These are phyloP conservation scores for Tubulanus polymorphus DNA, from an alignment of 2,888 invertebrate species.

Conservation along the genomic window DNA sequence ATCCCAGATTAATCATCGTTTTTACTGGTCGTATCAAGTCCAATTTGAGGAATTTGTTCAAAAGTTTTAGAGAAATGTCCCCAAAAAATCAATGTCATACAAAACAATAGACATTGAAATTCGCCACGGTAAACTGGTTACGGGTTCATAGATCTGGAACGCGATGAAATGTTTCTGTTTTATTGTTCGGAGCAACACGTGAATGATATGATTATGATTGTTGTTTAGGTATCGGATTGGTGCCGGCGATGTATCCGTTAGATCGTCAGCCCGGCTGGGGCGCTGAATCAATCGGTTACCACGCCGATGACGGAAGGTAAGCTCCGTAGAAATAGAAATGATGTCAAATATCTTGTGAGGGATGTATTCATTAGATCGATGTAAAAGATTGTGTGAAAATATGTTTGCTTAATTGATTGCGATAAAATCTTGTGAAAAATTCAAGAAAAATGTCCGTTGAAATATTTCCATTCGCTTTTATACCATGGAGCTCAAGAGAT, in stretches of 20 bases:
- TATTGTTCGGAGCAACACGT: neutral
- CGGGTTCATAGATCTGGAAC: neutral
- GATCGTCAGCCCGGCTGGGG: slow-evolving; percentile 54
- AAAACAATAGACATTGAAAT: neutral
- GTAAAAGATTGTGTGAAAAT: too few relatives aligned
- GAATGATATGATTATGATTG: neutral
- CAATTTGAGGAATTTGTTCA: too few relatives aligned
- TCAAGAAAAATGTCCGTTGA: too few relatives aligned
- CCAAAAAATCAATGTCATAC: neutral
- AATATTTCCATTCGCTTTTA: too few relatives aligned
- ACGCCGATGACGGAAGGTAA: slow-evolving; percentile 55
- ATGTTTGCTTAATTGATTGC: too few relatives aligned
- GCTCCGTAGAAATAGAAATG: slow-evolving; percentile 11
- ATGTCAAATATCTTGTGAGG: neutral
- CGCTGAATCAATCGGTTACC: slow-evolving; percentile 53
- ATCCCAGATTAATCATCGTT: too few relatives aligned
- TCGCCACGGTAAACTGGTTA: neutral
- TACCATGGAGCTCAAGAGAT: too few relatives aligned
- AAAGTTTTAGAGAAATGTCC: too few relatives aligned
- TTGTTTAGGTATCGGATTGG: slow-evolving; percentile 47
- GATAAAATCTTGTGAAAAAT: too few relatives aligned
- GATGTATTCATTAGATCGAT: too few relatives aligned
- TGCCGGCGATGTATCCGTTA: slow-evolving; percentile 50
- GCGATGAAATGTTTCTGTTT: neutral
- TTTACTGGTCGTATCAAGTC: too few relatives aligned